Evolutionary conservation across 2,113 vertebrate species (phyloP), one percentile per base, ranked within the genome.

Genomic region (Hippocampus guttulatus): DNA sequence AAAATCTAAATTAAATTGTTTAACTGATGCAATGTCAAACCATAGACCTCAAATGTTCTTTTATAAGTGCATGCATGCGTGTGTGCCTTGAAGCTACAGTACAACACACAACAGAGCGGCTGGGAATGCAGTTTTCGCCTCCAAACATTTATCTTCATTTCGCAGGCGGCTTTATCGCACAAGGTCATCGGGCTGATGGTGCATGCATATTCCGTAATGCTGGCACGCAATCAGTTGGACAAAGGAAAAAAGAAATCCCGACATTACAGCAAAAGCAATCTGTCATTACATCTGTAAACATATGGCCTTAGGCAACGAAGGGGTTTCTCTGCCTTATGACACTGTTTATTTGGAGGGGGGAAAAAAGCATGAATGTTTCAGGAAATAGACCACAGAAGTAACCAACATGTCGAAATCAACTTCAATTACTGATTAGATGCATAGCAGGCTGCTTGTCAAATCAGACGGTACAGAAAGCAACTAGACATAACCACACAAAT

Each of bases 101-200:
- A 40, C 55, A 78, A 70, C 57, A 64, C 11, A 15, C 70, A 23
- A 66, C 64, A 75, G 64, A 70, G 58, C 62, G 63, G 30, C 40
- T 81, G 64, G 66, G 51, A 84, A 88, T 69, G 40, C 80, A 85
- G 70, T 85, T 80, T 75, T 79, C 16, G 16, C 67, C 60, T 74
- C 67, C 30, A 61, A 55, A 66, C 14, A 78, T 78, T 89, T 89
- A 91, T 92, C 89, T 86, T 75, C 40, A 38, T 51, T 86, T 40
- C 68, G 68, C 80, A 89, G 84, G 76, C 77, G 43, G 68, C 71
- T 66, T 85, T 89, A 89, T 91, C 81, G 14, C 70, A 55, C 38
- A 71, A 75, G 71, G 70, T 71, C 33, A 70, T 75, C 76, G 77
- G 65, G 52, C 58, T 51, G 68, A 79, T 71, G 66, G 64, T 45